Conservation (phyloP, 2,113 vertebrate genomes). For the Mola mola region DNA sequence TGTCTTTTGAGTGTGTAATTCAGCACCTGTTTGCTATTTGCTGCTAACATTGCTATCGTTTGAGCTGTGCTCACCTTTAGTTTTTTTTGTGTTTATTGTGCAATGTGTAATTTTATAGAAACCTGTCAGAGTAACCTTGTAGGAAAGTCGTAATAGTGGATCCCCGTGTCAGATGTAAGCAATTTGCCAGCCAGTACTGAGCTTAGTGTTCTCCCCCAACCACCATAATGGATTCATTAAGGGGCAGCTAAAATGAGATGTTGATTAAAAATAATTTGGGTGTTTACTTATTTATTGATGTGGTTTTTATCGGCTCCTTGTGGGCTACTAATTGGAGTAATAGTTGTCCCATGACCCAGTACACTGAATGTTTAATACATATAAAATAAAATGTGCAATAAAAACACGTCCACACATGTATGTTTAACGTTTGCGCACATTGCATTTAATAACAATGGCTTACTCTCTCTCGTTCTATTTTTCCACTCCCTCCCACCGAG, state of each 20-base stretch:
- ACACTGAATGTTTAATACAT: constrained; percentile 29
- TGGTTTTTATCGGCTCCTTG: constrained; percentile 53
- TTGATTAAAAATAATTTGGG: constrained; percentile 69
- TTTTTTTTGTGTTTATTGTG: neutral
- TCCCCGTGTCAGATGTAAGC: no score
- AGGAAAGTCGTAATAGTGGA: no score
- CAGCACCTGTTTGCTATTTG: neutral
- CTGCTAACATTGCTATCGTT: neutral
- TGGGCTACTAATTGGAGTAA: constrained; percentile 60
- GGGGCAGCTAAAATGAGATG: constrained; percentile 44
- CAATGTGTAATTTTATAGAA: neutral
- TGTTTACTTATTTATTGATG: constrained; percentile 48
- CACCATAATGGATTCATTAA: constrained; percentile 58
- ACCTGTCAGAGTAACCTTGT: neutral
- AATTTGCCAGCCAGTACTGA: constrained; percentile 13
- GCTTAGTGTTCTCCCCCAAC: constrained; percentile 24
- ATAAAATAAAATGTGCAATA: constrained; percentile 5
- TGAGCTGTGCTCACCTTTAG: neutral
- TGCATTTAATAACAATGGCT: constrained; percentile 15
- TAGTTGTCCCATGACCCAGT: constrained; percentile 34
- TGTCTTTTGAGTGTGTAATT: neutral
- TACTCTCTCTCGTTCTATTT: neutral
- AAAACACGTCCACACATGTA: constrained; percentile 16
- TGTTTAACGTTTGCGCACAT: constrained; percentile 18
- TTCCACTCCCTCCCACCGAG: neutral